A percentile compares a stretch with the other conserved stretches of the same genome.
phyloP scores from a whole-genome alignment of 2,888 invertebrate species.

The Tuta absoluta region DNA sequence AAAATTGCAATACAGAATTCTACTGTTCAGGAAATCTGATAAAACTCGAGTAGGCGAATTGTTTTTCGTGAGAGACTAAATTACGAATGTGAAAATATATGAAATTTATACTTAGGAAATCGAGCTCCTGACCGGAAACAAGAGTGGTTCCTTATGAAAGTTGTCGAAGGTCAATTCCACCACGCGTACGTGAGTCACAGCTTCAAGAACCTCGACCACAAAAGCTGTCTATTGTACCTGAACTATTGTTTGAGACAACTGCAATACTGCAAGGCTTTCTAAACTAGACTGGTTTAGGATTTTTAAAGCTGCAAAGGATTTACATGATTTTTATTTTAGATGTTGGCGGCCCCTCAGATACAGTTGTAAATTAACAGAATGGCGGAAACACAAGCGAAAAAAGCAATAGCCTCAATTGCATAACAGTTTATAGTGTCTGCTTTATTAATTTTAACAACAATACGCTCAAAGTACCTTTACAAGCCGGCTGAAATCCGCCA shows the following conservation, averaged over 20 bases:
- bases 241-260: neutral
- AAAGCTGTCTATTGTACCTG: neutral
- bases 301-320: too few relatives aligned
- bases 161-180: slow-evolving; percentile 4
- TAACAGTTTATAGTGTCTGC: neutral
- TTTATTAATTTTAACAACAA: neutral
- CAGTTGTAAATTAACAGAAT: too few relatives aligned
- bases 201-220: neutral
- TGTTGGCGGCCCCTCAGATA: too few relatives aligned
- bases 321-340: too few relatives aligned
- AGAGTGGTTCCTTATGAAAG: slow-evolving; percentile 26
- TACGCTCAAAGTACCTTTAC: neutral
- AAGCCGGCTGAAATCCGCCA: neutral
- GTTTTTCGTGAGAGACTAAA: too few relatives aligned
- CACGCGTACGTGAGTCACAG: neutral
- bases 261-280: neutral
- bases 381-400: too few relatives aligned
- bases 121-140: slow-evolving; percentile 23
- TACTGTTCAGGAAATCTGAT: too few relatives aligned
- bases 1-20: too few relatives aligned
- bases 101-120: too few relatives aligned
- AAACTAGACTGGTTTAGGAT: neutral
- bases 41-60: too few relatives aligned
- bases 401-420: neutral
- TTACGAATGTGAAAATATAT: too few relatives aligned